Evolutionary conservation across 2,888 invertebrate species (phyloP), one percentile per base, ranked within the genome.

Genomic region (Volucella inflata): DNA sequence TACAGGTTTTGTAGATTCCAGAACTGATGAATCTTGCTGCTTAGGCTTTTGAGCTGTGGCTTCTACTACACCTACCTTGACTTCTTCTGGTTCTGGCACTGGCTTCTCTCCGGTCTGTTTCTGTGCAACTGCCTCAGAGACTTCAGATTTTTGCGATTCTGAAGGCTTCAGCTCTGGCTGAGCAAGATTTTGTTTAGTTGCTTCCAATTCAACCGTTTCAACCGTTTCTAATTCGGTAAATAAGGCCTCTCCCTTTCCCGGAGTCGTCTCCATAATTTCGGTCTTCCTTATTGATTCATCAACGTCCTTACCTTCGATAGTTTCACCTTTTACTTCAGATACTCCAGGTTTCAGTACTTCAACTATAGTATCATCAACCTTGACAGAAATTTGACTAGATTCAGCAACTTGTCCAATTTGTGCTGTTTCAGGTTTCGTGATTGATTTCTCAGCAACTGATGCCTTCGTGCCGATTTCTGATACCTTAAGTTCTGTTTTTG

Each of bases 321-420:
- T 8, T 30, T 68, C 55, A 8, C 16, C 8, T n/a, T 36, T 46
- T 1, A 46, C 36, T 3, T 44, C 38, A 3, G 55, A 57, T 9
- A 14, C 3, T 4, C 53, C 42, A 17, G 44, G 3, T 11, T 68
- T 53, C 0, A 17, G 17, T n/a, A 71, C 16, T 2, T 80, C 48
- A 2, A 16, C 30, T 10, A 42, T 36, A 3, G 40, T 10, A 2
- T 75, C 48, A 10, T 79, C 59, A 50, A 70, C 14, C 10, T 76
- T 50, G 12, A 40, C 4, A 42, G 85, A 76, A 17, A 51, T 55
- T 74, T 87, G 40, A 57, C 21, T 3, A 8, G n/a, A 38, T 12
- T 42, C 57, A 11, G 11, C 10, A 2, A 55, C 50, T 17, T 40
- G 9, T 1, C 55, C 38, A n/a, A 21, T n/a, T 10, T 62, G 53